phyloP scores from a whole-genome alignment of 2,797 vertebrate species.

The Silurus lanzhouensis region DNA sequence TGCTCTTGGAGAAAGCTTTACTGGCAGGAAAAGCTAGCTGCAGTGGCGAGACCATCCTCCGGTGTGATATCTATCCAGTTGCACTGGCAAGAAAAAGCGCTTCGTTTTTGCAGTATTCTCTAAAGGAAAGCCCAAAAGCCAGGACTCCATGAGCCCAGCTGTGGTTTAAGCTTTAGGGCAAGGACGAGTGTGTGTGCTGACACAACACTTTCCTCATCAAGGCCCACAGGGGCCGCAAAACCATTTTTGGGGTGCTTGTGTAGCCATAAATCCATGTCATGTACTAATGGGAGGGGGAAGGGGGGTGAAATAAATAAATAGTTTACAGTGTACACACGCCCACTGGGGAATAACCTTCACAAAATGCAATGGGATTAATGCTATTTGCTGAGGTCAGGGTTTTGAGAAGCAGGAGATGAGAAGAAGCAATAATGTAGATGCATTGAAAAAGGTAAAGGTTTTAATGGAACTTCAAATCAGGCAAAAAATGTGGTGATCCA shows the following conservation, averaged over 20 bases:
- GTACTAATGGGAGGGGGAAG: constrained; percentile 29
- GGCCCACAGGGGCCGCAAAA: constrained; percentile 29
- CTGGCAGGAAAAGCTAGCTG: background rate
- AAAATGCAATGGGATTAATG: background rate
- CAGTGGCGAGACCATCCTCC: constrained; percentile 18
- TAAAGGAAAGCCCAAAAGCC: background rate
- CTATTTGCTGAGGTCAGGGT: background rate
- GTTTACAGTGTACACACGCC: background rate
- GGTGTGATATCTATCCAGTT: constrained; percentile 27
- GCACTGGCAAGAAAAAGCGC: background rate
- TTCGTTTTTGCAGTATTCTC: background rate
- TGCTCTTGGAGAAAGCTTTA: background rate
- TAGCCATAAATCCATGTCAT: constrained; percentile 55
- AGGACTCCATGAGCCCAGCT: background rate
- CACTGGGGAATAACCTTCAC: background rate
- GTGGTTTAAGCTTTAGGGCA: background rate
- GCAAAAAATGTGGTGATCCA: background rate
- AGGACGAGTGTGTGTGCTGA: constrained; percentile 41
- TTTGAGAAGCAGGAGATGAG: background rate
- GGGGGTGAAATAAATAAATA: constrained; percentile 2
- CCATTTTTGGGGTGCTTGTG: constrained; percentile 45
- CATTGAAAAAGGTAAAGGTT: background rate
- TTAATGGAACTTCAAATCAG: background rate
- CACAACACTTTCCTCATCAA: constrained; percentile 22
- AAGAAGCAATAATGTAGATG: background rate